Conservation (phyloP, 2,113 vertebrate species). For the Oncorhynchus masou region DNA sequence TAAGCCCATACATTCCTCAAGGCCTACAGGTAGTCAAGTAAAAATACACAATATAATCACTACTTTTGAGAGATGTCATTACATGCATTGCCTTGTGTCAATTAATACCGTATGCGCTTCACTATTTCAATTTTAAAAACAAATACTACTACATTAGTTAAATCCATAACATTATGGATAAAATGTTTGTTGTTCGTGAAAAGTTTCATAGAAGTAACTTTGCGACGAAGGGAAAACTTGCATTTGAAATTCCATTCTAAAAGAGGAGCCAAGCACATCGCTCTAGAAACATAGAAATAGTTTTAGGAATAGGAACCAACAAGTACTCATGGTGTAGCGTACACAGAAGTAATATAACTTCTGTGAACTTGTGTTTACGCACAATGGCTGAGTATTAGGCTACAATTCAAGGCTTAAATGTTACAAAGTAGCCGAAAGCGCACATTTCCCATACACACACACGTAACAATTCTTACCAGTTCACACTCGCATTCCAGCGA, state of each 20-base stretch:
- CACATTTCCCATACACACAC: not conserved
- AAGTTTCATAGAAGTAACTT: conserved; percentile 12
- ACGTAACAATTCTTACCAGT: conserved; percentile 60
- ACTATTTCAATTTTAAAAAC: no score
- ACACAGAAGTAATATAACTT: not conserved
- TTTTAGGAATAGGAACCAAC: conserved; percentile 7
- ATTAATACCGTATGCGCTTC: no score
- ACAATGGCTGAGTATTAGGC: not conserved
- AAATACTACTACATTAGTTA: no score
- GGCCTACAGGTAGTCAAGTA: no score
- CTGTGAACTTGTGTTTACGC: not conserved
- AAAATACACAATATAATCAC: no score
- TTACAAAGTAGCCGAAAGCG: not conserved
- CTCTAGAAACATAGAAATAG: not conserved
- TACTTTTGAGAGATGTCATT: not conserved
- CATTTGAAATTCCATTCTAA: conserved; percentile 63
- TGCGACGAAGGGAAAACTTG: conserved; percentile 51
- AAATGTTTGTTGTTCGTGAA: not conserved
- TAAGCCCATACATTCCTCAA: no score
- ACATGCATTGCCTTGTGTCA: not conserved
- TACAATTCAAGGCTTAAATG: not conserved
- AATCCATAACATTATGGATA: not conserved
- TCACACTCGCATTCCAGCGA: conserved; percentile 56
- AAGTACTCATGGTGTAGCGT: not conserved
- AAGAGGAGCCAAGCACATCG: conserved; percentile 54